phyloP scores from a whole-genome alignment of 2,888 invertebrate genomes.

The Lypha dubia region DNA sequence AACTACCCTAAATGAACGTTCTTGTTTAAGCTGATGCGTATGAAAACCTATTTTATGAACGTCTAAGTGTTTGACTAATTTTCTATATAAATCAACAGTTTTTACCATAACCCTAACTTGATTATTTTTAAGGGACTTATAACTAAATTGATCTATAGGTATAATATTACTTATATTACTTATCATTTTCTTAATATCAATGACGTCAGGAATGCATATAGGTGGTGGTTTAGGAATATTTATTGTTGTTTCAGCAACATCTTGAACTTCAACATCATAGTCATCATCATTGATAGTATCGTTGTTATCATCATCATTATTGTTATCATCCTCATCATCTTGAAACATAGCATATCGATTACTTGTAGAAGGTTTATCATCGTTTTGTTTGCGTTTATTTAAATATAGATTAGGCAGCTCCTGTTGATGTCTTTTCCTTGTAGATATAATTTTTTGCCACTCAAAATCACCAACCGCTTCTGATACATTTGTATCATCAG shows the following conservation, averaged over 20 bases:
- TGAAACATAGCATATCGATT: conserved; percentile 1
- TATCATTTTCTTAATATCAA: no score
- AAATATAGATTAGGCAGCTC: background rate
- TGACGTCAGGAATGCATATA: background rate
- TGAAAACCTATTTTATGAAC: background rate
- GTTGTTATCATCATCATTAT: background rate
- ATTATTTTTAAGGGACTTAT: background rate
- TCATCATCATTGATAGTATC: background rate
- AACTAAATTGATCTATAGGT: no score
- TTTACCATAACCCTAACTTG: conserved; percentile 2
- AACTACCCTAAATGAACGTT: no score
- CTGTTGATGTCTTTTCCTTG: background rate
- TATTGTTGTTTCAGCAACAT: conserved; percentile 1
- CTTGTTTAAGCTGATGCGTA: no score
- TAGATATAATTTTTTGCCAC: background rate
- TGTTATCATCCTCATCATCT: background rate
- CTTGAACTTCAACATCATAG: background rate
- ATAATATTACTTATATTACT: no score
- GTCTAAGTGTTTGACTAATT: conserved; percentile 7
- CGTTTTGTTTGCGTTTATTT: background rate
- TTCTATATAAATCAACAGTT: background rate
- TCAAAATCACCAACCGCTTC: background rate
- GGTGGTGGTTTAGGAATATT: background rate
- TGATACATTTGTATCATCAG: background rate
- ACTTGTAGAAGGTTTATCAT: conserved; percentile 3